Evolutionary conservation across 2,888 invertebrate genomes (phyloP).

Genomic region (Elysia crispata): DNA sequence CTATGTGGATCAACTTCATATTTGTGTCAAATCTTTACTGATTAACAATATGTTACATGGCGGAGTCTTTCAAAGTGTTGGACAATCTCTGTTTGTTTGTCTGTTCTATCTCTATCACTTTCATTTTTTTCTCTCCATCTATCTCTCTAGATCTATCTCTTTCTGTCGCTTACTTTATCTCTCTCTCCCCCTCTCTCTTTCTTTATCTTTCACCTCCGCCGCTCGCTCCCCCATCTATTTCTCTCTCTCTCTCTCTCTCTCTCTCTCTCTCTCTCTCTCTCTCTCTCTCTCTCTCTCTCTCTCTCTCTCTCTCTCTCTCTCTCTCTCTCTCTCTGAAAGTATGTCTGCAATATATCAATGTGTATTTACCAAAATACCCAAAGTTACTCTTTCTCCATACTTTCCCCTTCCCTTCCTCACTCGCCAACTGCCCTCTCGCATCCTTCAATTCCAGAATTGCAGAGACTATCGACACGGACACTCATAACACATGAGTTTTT

Average conservation of each 20-base stretch:
- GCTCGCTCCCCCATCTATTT: neutral
- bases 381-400: neutral
- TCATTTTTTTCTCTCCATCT: neutral
- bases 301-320: constrained; percentile 33
- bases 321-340: neutral
- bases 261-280: neutral
- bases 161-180: neutral
- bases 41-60: no score
- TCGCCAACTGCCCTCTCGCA: neutral
- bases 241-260: neutral
- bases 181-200: constrained; percentile 1
- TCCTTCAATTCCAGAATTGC: neutral
- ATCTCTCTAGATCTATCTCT: neutral
- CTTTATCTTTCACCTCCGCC: constrained; percentile 12
- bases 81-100: neutral
- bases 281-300: neutral
- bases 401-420: neutral
- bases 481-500: no score
- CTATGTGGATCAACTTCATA: no score
- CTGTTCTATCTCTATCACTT: constrained; percentile 10
- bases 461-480: neutral
- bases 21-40: no score
- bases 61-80: neutral
- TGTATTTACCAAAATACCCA: no score
- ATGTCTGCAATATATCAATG: no score